Conservation (phyloP, 1,140 invertebrate genomes). For the Stegodyphus mimosarum region DNA sequence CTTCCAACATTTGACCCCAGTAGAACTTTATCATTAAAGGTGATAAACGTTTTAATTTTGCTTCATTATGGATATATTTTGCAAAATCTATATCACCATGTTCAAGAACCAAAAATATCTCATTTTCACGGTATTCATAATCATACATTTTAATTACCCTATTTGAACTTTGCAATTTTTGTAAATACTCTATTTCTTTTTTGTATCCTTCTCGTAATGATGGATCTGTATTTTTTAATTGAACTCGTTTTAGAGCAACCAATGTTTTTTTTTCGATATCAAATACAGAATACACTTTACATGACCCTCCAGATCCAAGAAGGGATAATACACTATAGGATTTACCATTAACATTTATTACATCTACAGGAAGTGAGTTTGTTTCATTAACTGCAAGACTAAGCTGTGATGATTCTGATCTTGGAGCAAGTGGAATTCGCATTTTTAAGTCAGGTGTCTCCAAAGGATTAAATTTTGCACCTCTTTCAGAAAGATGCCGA, state of each 20-base stretch:
- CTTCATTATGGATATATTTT: conserved; percentile 75
- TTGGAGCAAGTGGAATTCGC: neutral
- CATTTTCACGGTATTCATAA: conserved; percentile 73
- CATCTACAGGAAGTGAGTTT: conserved; percentile 1
- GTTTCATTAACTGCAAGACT: neutral
- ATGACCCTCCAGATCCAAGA: conserved; percentile 75
- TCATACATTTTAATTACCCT: conserved; percentile 86
- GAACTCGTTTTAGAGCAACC: conserved; percentile 76
- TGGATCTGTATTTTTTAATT: conserved; percentile 77
- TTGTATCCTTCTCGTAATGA: conserved; percentile 81
- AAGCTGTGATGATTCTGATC: neutral
- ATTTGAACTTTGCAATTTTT: conserved; percentile 83
- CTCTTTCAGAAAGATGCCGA: neutral
- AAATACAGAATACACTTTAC: conserved; percentile 73
- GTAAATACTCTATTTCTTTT: conserved; percentile 90
- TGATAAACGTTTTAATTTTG: conserved; percentile 71
- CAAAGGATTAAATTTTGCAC: neutral
- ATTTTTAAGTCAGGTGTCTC: neutral
- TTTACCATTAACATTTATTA: conserved; percentile 67
- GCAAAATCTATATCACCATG: conserved; percentile 91
- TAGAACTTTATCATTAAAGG: conserved; percentile 82
- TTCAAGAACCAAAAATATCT: conserved; percentile 89
- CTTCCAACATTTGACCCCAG: conserved; percentile 93
- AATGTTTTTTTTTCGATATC: conserved; percentile 65
- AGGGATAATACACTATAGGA: conserved; percentile 68